Percentiles rank a stretch among this genome's conserved stretches.
Evolutionary conservation across 1,140 invertebrate genomes (phyloP).

Genomic region (Steinernema khuongi): DNA sequence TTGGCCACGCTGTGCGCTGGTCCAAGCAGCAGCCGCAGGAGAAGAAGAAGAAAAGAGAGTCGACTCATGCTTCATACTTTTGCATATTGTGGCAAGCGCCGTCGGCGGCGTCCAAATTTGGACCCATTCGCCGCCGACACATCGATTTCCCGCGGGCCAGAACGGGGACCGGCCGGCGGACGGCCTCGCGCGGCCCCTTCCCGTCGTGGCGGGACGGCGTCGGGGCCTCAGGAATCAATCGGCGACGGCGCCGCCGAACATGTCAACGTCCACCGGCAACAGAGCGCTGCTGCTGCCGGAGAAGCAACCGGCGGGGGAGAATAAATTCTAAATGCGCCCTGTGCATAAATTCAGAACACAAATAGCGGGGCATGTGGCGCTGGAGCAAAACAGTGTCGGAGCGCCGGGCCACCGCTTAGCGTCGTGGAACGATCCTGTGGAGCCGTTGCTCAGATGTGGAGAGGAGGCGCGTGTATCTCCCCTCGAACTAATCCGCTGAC

Average conservation of each 20-base stretch:
- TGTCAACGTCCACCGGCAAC: background rate
- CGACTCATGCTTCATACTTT: slow-evolving; percentile 16
- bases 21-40: too few species aligned
- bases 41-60: slow-evolving; percentile 9
- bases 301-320: background rate
- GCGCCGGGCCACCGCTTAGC: too few species aligned
- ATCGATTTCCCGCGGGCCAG: background rate
- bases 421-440: too few species aligned
- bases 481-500: too few species aligned
- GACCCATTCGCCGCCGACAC: background rate
- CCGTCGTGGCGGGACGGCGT: background rate
- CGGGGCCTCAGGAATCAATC: slow-evolving; percentile 2
- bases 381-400: background rate
- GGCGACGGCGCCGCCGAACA: background rate
- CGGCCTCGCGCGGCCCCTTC: too few species aligned
- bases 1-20: too few species aligned
- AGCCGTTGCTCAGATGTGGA: too few species aligned
- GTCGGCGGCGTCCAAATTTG: slow-evolving; percentile 1
- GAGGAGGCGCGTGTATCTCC: too few species aligned
- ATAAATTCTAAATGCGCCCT: background rate
- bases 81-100: slow-evolving; percentile 2
- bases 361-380: background rate
- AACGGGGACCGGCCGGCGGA: background rate
- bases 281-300: background rate
- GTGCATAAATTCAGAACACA: slow-evolving; percentile 13